Evolutionary conservation across 2,888 invertebrate species (phyloP).

Genomic region (Hoplodrina ambigua): DNA sequence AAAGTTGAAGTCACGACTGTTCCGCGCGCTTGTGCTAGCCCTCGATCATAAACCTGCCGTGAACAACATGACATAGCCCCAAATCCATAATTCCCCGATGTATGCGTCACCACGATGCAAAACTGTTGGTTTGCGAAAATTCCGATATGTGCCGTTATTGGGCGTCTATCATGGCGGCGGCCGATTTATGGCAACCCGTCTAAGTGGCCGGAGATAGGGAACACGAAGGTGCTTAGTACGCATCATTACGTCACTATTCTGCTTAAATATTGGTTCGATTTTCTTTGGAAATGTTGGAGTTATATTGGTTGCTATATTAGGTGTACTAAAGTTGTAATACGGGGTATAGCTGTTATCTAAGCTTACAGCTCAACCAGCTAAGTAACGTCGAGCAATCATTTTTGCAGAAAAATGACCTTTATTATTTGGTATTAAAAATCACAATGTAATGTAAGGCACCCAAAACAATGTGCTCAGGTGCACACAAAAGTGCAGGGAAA

Average conservation of each 20-base stretch:
- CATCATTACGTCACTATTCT: neutral
- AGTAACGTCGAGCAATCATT: no score
- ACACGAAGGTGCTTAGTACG: conserved; percentile 27
- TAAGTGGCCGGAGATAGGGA: conserved; percentile 27
- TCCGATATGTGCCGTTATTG: conserved; percentile 22
- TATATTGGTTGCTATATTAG: no score
- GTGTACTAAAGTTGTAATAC: no score
- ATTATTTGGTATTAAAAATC: no score
- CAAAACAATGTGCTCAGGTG: no score
- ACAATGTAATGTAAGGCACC: no score
- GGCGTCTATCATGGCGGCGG: conserved; percentile 19
- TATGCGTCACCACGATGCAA: conserved; percentile 21
- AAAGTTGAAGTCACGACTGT: no score
- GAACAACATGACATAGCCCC: neutral
- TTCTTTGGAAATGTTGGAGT: neutral
- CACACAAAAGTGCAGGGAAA: no score
- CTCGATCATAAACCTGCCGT: conserved; percentile 5
- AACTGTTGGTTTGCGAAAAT: conserved; percentile 36
- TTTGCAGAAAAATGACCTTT: no score
- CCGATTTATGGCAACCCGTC: conserved; percentile 52
- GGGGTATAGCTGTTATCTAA: no score
- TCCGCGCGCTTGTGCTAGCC: no score
- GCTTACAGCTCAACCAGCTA: no score
- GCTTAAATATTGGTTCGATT: neutral
- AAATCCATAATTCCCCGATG: conserved; percentile 28